These are phyloP conservation scores for Etheostoma spectabile DNA, from an alignment of 2,113 vertebrate genomes.

Conservation along the genomic window DNA sequence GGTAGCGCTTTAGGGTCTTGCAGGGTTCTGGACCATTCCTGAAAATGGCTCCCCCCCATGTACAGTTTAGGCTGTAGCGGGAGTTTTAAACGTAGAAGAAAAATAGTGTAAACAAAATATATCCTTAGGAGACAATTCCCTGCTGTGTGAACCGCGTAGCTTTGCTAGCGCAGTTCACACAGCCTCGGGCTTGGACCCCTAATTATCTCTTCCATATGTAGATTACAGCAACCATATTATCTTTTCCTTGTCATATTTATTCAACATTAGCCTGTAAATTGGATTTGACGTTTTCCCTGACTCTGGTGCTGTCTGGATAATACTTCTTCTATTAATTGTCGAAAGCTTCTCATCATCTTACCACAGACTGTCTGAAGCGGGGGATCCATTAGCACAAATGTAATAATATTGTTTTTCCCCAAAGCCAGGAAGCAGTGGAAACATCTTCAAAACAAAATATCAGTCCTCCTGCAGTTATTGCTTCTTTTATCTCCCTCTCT, in stretches of 20 bases:
- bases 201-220: conserved; percentile 40
- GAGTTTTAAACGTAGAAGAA: too few species aligned
- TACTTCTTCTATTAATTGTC: conserved; percentile 52
- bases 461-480: conserved; percentile 45
- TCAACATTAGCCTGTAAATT: conserved; percentile 57
- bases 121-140: too few species aligned
- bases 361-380: conserved; percentile 50
- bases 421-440: conserved; percentile 32
- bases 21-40: too few species aligned
- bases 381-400: conserved; percentile 54
- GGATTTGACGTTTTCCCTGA: conserved; percentile 52
- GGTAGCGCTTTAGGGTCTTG: too few species aligned
- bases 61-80: too few species aligned
- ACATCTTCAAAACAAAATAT: conserved; percentile 57
- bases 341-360: conserved; percentile 41
- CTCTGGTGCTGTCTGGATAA: conserved; percentile 21
- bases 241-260: conserved; percentile 37
- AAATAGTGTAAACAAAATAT: too few species aligned
- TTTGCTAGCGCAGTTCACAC: too few species aligned
- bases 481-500: conserved; percentile 49
- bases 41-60: too few species aligned
- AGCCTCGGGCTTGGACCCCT: too few species aligned
- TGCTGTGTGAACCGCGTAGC: too few species aligned
- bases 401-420: conserved; percentile 47
- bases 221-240: conserved; percentile 24